Evolutionary conservation across 2,113 vertebrate species (phyloP).

Genomic region (Callochromis pleurospilus): DNA sequence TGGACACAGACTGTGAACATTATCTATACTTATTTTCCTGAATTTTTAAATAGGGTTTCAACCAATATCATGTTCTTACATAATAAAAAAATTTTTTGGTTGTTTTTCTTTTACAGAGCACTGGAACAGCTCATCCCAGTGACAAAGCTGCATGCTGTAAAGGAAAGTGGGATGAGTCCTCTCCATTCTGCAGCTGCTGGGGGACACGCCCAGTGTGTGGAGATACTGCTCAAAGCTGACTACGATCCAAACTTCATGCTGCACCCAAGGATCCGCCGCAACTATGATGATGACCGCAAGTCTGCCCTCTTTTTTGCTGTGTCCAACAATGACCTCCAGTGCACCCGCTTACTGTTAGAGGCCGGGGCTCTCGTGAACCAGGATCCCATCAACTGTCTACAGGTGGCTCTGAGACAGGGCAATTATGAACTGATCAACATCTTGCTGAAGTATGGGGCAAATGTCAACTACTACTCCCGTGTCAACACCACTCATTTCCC

Average conservation of each 20-base stretch:
- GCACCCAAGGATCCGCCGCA: slow-evolving; percentile 78
- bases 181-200: slow-evolving; percentile 91
- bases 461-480: slow-evolving; percentile 90
- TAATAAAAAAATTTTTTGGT: accelerated
- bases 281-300: slow-evolving; percentile 86
- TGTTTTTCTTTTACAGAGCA: slow-evolving; percentile 65
- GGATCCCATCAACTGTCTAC: slow-evolving; percentile 90
- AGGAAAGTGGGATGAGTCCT: slow-evolving; percentile 89
- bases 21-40: not conserved
- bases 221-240: slow-evolving; percentile 80
- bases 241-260: slow-evolving; percentile 95
- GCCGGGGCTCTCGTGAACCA: slow-evolving; percentile 93
- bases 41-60: not conserved
- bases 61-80: not conserved
- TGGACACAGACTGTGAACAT: slow-evolving; percentile 87
- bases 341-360: slow-evolving; percentile 77
- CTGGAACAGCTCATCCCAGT: slow-evolving; percentile 82
- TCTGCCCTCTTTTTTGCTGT: slow-evolving; percentile 90
- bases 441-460: slow-evolving; percentile 85
- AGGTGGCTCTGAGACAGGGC: slow-evolving; percentile 85
- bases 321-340: slow-evolving; percentile 83
- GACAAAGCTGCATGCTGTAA: slow-evolving; percentile 77
- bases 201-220: slow-evolving; percentile 81
- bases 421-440: slow-evolving; percentile 85
- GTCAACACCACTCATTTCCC: slow-evolving; percentile 93